These are phyloP conservation scores for Tauraco erythrolophus DNA, from an alignment of 2,113 vertebrate genomes.

Conservation along the genomic window DNA sequence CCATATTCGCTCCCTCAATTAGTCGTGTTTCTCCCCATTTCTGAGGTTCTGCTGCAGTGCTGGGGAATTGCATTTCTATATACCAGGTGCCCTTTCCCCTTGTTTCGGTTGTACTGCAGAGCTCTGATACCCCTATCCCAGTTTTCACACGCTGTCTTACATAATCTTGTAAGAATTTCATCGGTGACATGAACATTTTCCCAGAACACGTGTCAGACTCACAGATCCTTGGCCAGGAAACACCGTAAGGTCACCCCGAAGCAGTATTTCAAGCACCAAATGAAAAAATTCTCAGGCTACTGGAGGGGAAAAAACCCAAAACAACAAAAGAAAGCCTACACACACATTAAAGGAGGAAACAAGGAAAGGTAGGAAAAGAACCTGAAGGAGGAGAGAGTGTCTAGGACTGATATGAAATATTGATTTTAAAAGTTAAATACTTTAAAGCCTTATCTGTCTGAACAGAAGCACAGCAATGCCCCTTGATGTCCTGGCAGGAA, in stretches of 20 bases:
- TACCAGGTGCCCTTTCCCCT: background rate
- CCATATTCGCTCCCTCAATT: background rate
- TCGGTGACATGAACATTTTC: background rate
- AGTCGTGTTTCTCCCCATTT: background rate
- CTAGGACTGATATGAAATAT: background rate
- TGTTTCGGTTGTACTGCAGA: background rate
- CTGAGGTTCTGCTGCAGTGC: background rate
- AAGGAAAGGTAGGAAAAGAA: background rate
- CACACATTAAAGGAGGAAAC: background rate
- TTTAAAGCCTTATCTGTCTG: background rate
- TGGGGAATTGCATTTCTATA: background rate
- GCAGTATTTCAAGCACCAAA: background rate
- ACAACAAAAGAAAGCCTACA: background rate
- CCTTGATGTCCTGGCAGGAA: background rate
- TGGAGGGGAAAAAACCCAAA: background rate
- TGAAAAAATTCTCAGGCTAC: background rate
- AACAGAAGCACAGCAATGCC: background rate
- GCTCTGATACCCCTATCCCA: background rate
- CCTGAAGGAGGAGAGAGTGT: background rate
- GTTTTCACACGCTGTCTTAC: background rate
- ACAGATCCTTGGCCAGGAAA: background rate
- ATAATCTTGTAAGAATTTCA: constrained; percentile 1
- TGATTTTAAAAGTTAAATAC: background rate
- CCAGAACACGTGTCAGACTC: background rate
- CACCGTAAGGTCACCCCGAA: background rate